These are phyloP conservation scores for Arctia plantaginis DNA, from an alignment of 2,888 invertebrate genomes.

Conservation along the genomic window DNA sequence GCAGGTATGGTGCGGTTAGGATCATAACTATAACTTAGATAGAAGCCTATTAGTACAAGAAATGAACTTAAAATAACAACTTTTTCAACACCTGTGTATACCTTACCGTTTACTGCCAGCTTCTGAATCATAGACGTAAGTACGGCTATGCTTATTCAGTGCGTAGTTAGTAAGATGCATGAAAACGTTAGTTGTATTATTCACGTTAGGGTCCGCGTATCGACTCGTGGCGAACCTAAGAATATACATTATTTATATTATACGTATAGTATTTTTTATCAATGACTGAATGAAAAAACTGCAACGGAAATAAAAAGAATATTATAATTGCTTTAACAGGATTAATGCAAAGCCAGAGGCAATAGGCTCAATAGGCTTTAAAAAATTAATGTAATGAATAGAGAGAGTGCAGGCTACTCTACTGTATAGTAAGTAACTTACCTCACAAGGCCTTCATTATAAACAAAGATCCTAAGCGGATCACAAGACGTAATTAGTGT, in stretches of 20 bases:
- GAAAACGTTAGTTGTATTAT: constrained; percentile 94
- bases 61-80: neutral
- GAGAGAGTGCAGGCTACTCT: neutral
- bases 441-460: constrained; percentile 96
- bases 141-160: constrained; percentile 95
- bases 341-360: no score
- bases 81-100: neutral
- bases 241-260: constrained; percentile 15
- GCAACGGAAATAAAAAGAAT: no score
- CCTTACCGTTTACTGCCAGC: constrained; percentile 94
- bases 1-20: neutral
- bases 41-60: neutral
- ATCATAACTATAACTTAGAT: neutral
- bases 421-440: constrained; percentile 54
- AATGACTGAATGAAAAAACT: no score
- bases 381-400: neutral
- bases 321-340: no score
- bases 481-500: constrained; percentile 96
- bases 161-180: constrained; percentile 99
- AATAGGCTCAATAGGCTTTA: no score
- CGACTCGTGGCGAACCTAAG: constrained; percentile 94
- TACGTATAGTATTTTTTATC: no score
- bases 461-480: constrained; percentile 95
- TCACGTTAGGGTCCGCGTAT: constrained; percentile 93
- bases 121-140: constrained; percentile 93